phyloP scores from a whole-genome alignment of 2,113 vertebrate species.

The Sylvietta virens region DNA sequence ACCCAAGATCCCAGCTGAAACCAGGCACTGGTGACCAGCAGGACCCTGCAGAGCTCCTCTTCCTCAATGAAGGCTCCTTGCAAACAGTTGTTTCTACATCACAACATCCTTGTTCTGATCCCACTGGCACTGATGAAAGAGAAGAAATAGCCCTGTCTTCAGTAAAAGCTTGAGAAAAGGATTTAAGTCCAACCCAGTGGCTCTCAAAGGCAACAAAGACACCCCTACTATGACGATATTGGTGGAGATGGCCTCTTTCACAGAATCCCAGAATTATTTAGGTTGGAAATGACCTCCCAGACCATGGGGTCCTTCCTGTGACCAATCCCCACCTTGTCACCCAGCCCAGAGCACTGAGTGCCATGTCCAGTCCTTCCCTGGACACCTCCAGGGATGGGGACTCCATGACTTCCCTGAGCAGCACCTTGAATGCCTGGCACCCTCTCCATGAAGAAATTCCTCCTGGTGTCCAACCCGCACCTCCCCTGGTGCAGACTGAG shows the following conservation, averaged over 20 bases:
- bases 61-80: not conserved
- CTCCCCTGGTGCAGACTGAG: not conserved
- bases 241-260: not conserved
- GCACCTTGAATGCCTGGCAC: not conserved
- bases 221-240: rapidly evolving
- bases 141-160: not conserved
- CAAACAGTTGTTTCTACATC: not conserved
- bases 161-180: not conserved
- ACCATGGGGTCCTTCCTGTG: not conserved
- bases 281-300: not conserved
- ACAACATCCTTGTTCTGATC: not conserved
- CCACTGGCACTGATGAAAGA: not conserved
- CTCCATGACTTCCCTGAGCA: not conserved
- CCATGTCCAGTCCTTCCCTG: rapidly evolving
- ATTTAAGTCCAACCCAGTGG: not conserved
- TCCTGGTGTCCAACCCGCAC: not conserved
- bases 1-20: not conserved
- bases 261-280: not conserved
- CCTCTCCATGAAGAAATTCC: not conserved
- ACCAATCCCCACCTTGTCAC: rapidly evolving
- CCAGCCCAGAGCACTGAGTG: not conserved
- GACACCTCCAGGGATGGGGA: not conserved
- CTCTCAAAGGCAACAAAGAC: not conserved
- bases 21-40: not conserved
- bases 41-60: not conserved